A percentile compares a stretch with the other conserved stretches of the same genome.
These are phyloP conservation scores for Xenopus borealis DNA, from an alignment of 2,113 vertebrate species.

Conservation along the genomic window DNA sequence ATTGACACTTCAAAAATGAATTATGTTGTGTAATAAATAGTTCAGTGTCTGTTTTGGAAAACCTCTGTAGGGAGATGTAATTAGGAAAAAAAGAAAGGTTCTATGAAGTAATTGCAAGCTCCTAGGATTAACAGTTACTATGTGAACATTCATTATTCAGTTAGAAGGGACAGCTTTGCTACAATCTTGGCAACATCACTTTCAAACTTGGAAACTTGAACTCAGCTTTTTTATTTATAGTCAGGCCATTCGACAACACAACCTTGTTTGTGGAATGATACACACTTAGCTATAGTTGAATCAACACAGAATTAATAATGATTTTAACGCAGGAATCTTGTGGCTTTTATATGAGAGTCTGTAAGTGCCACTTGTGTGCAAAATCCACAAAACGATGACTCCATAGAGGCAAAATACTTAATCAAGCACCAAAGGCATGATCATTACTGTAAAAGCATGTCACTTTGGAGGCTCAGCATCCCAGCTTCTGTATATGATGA, in stretches of 20 bases:
- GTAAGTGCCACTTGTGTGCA: constrained; percentile 41
- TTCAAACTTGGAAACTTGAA: not conserved
- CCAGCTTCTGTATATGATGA: constrained; percentile 29
- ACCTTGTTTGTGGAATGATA: constrained; percentile 41
- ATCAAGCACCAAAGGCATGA: constrained; percentile 35
- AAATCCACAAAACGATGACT: constrained; percentile 10
- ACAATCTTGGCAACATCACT: no score
- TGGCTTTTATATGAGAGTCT: constrained; percentile 25
- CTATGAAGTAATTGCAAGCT: no score
- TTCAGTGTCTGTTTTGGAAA: no score
- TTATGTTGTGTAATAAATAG: no score
- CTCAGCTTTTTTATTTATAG: constrained; percentile 12
- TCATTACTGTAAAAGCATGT: constrained; percentile 44
- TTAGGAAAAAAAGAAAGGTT: no score
- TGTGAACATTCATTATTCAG: no score
- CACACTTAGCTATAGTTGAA: constrained; percentile 46
- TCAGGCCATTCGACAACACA: constrained; percentile 33
- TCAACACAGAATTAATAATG: constrained; percentile 44
- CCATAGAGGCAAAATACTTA: constrained; percentile 27
- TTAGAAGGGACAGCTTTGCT: no score
- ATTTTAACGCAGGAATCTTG: constrained; percentile 19
- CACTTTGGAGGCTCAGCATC: constrained; percentile 13
- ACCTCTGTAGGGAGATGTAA: no score
- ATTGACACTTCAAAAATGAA: no score
- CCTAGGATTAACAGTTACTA: no score